Evolutionary conservation across 2,113 vertebrate species (phyloP).

Genomic region (Ochotona princeps): DNA sequence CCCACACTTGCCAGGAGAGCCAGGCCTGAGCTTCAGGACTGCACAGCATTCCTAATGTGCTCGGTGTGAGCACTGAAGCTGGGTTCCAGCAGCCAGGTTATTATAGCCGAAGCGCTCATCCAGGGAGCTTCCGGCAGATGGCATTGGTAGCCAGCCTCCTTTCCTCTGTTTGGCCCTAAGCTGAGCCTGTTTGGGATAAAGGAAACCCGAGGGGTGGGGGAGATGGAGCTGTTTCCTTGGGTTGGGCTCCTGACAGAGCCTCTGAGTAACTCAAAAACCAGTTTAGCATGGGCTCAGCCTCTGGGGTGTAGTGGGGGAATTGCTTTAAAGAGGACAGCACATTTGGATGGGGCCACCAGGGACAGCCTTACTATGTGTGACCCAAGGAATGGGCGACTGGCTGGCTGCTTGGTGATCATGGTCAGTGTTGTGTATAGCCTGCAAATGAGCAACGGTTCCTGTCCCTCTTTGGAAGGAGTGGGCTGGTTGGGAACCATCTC

Average conservation of each 20-base stretch:
- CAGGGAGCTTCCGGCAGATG: neutral
- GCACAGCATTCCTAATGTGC: neutral
- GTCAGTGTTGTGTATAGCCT: neutral
- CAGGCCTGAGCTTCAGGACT: neutral
- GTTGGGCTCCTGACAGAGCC: conserved; percentile 3
- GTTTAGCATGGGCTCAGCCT: neutral
- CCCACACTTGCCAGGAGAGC: neutral
- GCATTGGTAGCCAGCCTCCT: neutral
- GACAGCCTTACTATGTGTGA: neutral
- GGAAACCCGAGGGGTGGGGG: neutral
- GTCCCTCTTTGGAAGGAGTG: neutral
- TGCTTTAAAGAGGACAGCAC: conserved; percentile 30
- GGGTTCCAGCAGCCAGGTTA: neutral
- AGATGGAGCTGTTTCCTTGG: conserved; percentile 1
- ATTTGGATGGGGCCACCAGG: neutral
- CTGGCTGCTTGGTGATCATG: neutral
- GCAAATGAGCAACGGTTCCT: neutral
- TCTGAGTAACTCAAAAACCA: conserved; percentile 34
- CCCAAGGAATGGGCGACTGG: no score
- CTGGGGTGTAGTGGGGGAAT: neutral
- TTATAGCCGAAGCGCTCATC: neutral
- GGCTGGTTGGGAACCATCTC: neutral
- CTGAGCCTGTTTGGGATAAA: neutral
- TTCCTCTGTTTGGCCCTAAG: neutral
- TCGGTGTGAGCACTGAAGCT: neutral